phyloP scores from a whole-genome alignment of 2,113 vertebrate genomes.

The Prionailurus bengalensis region DNA sequence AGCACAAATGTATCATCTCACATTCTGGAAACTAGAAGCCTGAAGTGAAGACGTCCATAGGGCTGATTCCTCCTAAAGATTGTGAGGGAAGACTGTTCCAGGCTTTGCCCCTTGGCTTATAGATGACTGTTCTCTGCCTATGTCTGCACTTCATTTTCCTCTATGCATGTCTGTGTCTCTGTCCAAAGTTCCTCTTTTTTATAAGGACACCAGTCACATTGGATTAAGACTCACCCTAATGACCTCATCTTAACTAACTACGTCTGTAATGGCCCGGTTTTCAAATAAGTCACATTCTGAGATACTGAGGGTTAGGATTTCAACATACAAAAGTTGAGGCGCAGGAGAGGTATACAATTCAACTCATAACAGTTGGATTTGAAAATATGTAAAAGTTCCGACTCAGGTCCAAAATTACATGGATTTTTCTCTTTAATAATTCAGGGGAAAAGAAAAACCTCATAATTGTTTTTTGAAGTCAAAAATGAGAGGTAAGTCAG shows the following conservation, averaged over 20 bases:
- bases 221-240: background rate
- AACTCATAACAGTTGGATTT: background rate
- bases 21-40: background rate
- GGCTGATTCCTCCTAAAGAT: background rate
- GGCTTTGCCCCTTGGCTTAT: no score
- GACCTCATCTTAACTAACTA: background rate
- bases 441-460: background rate
- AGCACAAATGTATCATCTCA: background rate
- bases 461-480: background rate
- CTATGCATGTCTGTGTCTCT: background rate
- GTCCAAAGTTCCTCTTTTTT: background rate
- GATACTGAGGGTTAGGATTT: background rate
- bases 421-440: background rate
- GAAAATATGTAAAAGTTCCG: background rate
- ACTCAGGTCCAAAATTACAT: background rate
- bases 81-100: background rate
- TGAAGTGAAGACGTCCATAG: background rate
- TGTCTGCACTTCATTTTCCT: background rate
- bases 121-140: background rate
- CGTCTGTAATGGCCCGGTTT: background rate
- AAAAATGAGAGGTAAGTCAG: background rate
- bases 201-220: background rate
- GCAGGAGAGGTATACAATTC: background rate
- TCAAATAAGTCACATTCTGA: slow-evolving; percentile 3
- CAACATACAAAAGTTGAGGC: background rate